phyloP scores from a whole-genome alignment of 2,797 vertebrate genomes.

The Mastacembelus armatus region DNA sequence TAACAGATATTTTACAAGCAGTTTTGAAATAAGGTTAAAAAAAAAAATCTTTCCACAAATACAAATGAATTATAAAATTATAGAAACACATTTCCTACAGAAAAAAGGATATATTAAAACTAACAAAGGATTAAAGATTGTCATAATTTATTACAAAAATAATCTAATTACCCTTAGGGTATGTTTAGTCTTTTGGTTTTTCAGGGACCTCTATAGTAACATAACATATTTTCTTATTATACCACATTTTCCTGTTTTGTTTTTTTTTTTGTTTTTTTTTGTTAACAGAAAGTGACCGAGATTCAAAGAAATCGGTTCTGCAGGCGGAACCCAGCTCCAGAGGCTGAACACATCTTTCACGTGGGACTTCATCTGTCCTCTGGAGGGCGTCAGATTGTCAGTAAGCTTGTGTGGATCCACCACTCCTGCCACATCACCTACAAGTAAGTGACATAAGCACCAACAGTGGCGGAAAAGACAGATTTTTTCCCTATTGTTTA shows the following conservation, averaged over 20 bases:
- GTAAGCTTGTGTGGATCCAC: slow-evolving; percentile 96
- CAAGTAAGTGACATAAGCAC: slow-evolving; percentile 80
- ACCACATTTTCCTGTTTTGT: too few relatives aligned
- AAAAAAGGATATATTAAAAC: too few relatives aligned
- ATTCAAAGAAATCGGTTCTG: slow-evolving; percentile 85
- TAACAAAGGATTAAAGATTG: too few relatives aligned
- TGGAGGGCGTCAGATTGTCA: slow-evolving; percentile 93
- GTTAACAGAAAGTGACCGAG: slow-evolving; percentile 88
- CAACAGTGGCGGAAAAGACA: background rate
- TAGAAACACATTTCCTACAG: background rate
- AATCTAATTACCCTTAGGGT: too few relatives aligned
- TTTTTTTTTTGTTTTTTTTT: background rate
- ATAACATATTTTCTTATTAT: too few relatives aligned
- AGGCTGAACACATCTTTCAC: slow-evolving; percentile 94
- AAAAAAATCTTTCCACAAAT: background rate
- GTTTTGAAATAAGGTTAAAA: too few relatives aligned
- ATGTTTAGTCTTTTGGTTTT: too few relatives aligned
- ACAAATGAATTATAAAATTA: background rate
- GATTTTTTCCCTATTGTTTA: fast-evolving
- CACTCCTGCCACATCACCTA: slow-evolving; percentile 97
- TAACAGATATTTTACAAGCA: too few relatives aligned
- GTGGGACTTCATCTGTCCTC: slow-evolving; percentile 93
- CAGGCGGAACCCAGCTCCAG: slow-evolving; percentile 89
- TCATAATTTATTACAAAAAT: too few relatives aligned
- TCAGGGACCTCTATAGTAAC: too few relatives aligned